Percentiles rank a stretch among this genome's conserved stretches.
These are phyloP conservation scores for Amblyjoppa proteus DNA, from an alignment of 2,888 invertebrate genomes.

Conservation along the genomic window DNA sequence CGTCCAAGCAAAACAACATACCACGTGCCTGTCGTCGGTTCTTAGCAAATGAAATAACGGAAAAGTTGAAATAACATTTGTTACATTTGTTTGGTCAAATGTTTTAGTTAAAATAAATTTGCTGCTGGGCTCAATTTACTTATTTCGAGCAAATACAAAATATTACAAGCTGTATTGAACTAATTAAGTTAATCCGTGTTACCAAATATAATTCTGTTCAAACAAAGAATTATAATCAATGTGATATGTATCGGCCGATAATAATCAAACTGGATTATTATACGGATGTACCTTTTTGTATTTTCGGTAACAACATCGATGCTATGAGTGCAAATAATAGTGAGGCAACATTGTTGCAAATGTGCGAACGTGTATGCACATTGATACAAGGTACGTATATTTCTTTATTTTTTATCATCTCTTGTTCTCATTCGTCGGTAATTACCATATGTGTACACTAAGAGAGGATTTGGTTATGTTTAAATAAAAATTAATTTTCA, in stretches of 20 bases:
- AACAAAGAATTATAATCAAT: neutral
- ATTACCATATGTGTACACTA: neutral
- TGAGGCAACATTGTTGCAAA: neutral
- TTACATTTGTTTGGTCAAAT: neutral
- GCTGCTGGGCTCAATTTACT: neutral
- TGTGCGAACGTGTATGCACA: neutral
- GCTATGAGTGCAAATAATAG: constrained; percentile 5
- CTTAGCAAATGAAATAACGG: neutral
- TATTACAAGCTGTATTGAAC: neutral
- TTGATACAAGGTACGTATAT: neutral
- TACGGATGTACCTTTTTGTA: neutral
- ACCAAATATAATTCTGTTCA: neutral
- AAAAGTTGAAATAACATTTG: neutral
- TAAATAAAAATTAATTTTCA: neutral
- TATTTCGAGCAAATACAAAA: neutral
- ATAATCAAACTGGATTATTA: neutral
- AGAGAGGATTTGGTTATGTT: neutral
- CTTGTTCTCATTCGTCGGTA: too few species aligned
- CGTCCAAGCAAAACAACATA: too few species aligned
- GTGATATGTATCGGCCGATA: neutral
- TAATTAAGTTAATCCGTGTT: neutral
- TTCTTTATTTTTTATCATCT: neutral
- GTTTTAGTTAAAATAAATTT: too few species aligned
- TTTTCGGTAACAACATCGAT: neutral
- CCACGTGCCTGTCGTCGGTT: too few species aligned